Percentiles rank a stretch among this genome's conserved stretches.
Evolutionary conservation across 1,140 invertebrate species (phyloP).

Genomic region (Monomorium pharaonis): DNA sequence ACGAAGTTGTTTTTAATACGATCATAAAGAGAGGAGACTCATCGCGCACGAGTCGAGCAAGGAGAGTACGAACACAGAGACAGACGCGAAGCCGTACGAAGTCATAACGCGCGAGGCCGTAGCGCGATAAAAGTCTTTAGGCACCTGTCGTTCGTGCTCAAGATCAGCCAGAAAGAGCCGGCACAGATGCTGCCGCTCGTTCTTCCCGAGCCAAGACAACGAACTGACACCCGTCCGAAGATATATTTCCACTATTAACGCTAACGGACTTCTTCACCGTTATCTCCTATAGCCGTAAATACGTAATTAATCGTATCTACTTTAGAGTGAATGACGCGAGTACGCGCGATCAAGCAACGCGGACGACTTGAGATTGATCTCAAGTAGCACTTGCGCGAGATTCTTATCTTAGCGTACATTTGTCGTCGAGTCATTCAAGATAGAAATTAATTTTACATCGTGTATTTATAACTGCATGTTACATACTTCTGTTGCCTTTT

Average conservation of each 20-base stretch:
- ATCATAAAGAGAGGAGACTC: constrained; percentile 30
- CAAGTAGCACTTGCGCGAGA: not conserved
- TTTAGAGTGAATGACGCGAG: constrained; percentile 11
- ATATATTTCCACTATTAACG: constrained; percentile 54
- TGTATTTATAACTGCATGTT: not conserved
- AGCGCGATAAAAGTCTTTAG: constrained; percentile 59
- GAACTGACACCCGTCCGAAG: constrained; percentile 49
- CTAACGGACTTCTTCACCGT: constrained; percentile 50
- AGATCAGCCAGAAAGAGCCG: constrained; percentile 41
- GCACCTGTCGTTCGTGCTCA: constrained; percentile 58
- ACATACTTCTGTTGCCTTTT: not conserved
- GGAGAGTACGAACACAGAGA: constrained; percentile 28
- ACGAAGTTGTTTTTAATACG: constrained; percentile 45
- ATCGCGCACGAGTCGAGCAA: constrained; percentile 2
- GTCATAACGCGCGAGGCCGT: constrained; percentile 40
- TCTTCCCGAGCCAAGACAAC: constrained; percentile 43
- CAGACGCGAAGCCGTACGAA: constrained; percentile 54
- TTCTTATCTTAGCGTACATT: not conserved
- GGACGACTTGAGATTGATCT: not conserved
- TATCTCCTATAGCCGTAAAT: constrained; percentile 50
- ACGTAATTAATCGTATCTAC: constrained; percentile 53
- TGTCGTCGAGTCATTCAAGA: not conserved
- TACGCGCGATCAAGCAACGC: not conserved
- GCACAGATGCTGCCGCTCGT: constrained; percentile 60
- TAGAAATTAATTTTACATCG: not conserved